Conservation (phyloP, 2,888 invertebrate genomes). For the Sphaerophoria taeniata region DNA sequence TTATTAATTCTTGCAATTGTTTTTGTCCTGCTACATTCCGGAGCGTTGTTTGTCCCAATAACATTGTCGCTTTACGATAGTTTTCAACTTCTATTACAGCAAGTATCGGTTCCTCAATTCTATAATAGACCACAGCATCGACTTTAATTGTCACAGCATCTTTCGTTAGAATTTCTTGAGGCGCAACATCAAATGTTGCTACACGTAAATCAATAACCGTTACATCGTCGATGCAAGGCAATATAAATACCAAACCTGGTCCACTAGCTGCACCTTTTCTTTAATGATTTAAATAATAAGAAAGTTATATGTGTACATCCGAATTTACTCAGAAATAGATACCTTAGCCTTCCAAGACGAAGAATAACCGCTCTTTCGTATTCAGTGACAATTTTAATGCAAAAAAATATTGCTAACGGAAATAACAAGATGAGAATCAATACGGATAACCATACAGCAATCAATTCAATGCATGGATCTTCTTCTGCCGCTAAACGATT, state of each 20-base stretch:
- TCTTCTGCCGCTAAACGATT: too few relatives aligned
- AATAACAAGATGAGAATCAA: conserved; percentile 77
- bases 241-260: conserved; percentile 85
- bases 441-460: too few relatives aligned
- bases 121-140: conserved; percentile 93
- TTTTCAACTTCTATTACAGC: conserved; percentile 87
- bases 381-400: conserved; percentile 83
- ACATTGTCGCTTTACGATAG: conserved; percentile 86
- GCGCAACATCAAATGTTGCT: conserved; percentile 86
- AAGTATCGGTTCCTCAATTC: conserved; percentile 89
- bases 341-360: conserved; percentile 84
- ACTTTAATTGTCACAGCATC: conserved; percentile 96
- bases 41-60: conserved; percentile 91
- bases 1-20: conserved; percentile 94
- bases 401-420: conserved; percentile 78
- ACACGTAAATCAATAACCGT: conserved; percentile 85
- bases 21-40: conserved; percentile 95
- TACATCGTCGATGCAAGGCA: conserved; percentile 86
- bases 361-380: conserved; percentile 86
- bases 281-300: not conserved
- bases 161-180: conserved; percentile 89
- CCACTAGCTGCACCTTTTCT: conserved; percentile 84
- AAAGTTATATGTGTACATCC: not conserved
- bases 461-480: too few relatives aligned
- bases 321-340: not conserved